Evolutionary conservation across 2,888 invertebrate genomes (phyloP).

Genomic region (Cosmia pyralina): DNA sequence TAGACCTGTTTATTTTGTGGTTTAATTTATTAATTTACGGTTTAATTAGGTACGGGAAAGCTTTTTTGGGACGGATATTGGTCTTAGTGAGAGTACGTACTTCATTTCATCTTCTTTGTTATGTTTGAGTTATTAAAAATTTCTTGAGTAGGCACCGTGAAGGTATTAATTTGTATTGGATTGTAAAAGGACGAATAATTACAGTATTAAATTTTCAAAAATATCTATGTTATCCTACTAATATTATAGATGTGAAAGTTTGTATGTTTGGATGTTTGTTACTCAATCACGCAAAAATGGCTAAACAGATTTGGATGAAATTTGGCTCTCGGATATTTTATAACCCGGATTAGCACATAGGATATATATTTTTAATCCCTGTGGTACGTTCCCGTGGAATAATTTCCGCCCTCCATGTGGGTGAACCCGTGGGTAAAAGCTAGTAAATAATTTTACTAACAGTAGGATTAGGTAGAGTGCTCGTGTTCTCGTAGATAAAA

Average conservation of each 20-base stretch:
- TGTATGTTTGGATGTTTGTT: no score
- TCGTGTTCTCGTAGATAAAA: neutral
- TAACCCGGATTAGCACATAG: no score
- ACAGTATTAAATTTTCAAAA: neutral
- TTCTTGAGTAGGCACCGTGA: neutral
- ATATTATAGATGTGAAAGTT: no score
- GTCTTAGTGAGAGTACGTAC: constrained; percentile 23
- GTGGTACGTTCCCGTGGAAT: no score
- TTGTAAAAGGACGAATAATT: neutral
- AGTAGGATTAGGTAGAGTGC: neutral
- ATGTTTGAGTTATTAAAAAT: constrained; percentile 6
- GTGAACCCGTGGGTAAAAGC: no score
- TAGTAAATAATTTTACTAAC: neutral
- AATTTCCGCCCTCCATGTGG: no score
- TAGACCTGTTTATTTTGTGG: constrained; percentile 55
- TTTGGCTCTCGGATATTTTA: no score
- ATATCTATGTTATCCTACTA: neutral
- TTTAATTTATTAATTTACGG: constrained; percentile 62
- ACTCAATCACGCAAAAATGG: no score
- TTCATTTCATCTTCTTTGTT: constrained; percentile 27
- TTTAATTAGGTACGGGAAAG: constrained; percentile 52
- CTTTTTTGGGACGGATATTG: constrained; percentile 50
- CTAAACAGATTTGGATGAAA: no score
- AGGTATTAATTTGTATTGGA: constrained; percentile 4
- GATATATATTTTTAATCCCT: no score